phyloP scores from a whole-genome alignment of 2,113 vertebrate species.

The Gopherus evgoodei region DNA sequence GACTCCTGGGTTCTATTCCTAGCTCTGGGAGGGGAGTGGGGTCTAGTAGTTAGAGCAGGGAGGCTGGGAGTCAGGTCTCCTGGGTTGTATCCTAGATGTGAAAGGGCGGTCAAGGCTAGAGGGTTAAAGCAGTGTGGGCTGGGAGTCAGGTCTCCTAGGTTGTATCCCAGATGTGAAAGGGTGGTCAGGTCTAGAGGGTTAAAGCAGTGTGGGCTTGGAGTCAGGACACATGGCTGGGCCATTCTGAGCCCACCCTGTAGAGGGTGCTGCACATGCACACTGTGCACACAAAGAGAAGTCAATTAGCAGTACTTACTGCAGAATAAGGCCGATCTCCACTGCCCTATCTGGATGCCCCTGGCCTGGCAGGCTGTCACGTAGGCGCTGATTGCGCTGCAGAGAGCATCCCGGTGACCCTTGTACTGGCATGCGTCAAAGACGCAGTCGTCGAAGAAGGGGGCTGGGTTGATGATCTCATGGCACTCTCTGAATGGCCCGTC shows the following conservation, averaged over 20 bases:
- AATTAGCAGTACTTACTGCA: constrained; percentile 70
- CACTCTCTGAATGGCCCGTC: constrained; percentile 73
- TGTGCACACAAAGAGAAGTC: neutral
- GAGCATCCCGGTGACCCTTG: constrained; percentile 64
- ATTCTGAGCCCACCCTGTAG: neutral
- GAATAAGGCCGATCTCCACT: constrained; percentile 73
- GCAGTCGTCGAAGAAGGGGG: constrained; percentile 74
- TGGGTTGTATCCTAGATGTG: too few species aligned
- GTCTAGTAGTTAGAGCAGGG: neutral
- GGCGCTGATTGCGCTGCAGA: constrained; percentile 76
- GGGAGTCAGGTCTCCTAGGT: too few species aligned
- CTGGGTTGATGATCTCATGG: constrained; percentile 34
- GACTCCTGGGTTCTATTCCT: neutral
- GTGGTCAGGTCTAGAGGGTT: too few species aligned
- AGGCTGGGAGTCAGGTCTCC: too few species aligned
- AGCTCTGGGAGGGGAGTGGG: neutral
- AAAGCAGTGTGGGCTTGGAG: too few species aligned
- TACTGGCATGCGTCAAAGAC: constrained; percentile 76
- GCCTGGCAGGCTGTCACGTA: constrained; percentile 79
- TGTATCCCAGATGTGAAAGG: too few species aligned
- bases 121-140: too few species aligned
- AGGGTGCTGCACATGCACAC: neutral
- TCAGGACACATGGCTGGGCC: neutral
- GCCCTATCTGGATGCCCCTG: constrained; percentile 29
- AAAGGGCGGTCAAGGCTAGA: too few species aligned